Percentiles rank a stretch among this genome's conserved stretches.
Conservation (phyloP, 2,797 vertebrate species). For the Malurus splendens region DNA sequence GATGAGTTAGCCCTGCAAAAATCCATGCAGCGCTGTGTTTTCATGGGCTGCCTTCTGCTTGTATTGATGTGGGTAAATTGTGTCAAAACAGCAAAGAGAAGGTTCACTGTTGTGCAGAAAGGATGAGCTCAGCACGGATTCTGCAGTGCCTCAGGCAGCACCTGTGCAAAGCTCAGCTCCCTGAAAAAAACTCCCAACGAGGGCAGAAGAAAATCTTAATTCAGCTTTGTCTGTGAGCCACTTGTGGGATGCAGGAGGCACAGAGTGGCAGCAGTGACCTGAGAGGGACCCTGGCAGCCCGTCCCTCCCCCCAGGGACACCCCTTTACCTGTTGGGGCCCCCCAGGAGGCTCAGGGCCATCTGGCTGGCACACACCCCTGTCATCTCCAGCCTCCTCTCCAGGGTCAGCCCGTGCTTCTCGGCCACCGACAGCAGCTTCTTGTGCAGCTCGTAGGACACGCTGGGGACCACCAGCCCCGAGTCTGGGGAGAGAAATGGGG, state of each 20-base stretch:
- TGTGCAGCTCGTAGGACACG: conserved; percentile 89
- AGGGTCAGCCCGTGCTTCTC: conserved; percentile 90
- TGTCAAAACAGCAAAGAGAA: not conserved
- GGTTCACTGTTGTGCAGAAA: not conserved
- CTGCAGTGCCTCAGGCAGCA: not conserved
- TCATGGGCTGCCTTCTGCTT: not conserved
- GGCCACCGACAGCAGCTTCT: conserved; percentile 85
- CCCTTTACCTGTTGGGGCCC: conserved; percentile 90
- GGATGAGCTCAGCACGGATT: not conserved
- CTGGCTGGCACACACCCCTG: conserved; percentile 94
- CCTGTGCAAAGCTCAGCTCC: not conserved
- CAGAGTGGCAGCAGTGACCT: not conserved
- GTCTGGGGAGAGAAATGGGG: conserved; percentile 45
- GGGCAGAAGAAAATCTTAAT: not conserved
- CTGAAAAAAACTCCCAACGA: not conserved
- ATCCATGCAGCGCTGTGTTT: not conserved
- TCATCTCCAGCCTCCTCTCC: conserved; percentile 94
- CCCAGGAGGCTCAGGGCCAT: conserved; percentile 95
- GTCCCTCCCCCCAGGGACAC: not conserved
- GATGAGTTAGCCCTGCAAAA: not conserved
- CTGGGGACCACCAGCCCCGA: conserved; percentile 92
- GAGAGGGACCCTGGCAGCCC: not conserved
- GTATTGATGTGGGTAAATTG: not conserved
- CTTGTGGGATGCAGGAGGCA: not conserved
- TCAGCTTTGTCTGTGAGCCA: not conserved